Evolutionary conservation across 2,113 vertebrate genomes (phyloP).

Genomic region (Orycteropus afer): DNA sequence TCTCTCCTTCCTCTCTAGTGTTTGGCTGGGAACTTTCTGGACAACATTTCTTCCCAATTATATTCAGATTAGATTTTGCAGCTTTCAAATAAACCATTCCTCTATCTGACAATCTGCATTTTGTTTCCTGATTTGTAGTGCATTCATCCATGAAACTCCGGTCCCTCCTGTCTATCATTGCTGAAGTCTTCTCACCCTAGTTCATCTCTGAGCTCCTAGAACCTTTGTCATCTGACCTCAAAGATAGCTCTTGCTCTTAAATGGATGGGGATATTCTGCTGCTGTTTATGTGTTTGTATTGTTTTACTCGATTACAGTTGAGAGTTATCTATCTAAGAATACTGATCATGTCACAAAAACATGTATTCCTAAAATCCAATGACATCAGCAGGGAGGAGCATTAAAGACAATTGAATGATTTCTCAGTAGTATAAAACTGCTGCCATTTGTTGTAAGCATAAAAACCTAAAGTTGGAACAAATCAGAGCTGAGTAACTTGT

Average conservation of each 20-base stretch:
- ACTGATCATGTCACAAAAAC: background rate
- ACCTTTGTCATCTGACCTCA: background rate
- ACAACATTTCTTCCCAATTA: background rate
- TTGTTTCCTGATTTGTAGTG: background rate
- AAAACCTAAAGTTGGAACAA: background rate
- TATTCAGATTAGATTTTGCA: background rate
- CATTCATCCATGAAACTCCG: background rate
- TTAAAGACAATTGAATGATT: background rate
- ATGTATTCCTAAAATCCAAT: background rate
- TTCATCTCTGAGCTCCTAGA: background rate
- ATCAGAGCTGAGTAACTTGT: background rate
- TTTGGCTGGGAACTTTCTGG: background rate
- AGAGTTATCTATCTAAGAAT: background rate
- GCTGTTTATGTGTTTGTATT: background rate
- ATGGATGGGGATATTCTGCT: background rate
- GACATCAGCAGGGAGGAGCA: background rate
- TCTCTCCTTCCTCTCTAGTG: background rate
- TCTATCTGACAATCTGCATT: background rate
- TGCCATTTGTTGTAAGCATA: background rate
- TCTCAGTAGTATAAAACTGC: background rate
- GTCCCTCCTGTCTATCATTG: background rate
- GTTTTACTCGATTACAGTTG: background rate
- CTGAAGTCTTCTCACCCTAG: background rate
- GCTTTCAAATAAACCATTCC: background rate
- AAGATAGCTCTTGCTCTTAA: background rate